Evolutionary conservation across 2,888 invertebrate species (phyloP).

Genomic region (Ophraella communa): DNA sequence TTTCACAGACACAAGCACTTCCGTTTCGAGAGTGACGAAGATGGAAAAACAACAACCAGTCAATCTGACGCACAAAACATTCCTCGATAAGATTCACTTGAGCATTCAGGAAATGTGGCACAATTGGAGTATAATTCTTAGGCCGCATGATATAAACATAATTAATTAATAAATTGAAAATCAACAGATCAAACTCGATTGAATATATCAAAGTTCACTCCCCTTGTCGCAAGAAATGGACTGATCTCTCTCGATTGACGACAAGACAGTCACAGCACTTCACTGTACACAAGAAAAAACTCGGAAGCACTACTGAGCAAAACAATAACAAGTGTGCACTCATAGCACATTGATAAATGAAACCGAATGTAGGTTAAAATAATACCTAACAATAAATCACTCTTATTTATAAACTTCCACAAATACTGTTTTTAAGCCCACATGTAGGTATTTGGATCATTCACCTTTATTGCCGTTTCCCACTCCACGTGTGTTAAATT

Average conservation of each 20-base stretch:
- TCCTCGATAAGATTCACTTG: conserved; percentile 24
- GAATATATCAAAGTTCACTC: conserved; percentile 42
- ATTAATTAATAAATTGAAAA: conserved; percentile 25
- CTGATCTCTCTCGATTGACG: conserved; percentile 59
- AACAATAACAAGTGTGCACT: conserved; percentile 77
- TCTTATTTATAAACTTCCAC: conserved; percentile 10
- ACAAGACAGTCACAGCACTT: conserved; percentile 46
- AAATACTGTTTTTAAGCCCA: conserved; percentile 30
- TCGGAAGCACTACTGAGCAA: conserved; percentile 57
- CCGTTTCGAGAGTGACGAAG: conserved; percentile 54
- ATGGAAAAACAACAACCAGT: conserved; percentile 55
- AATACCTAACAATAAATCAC: conserved; percentile 21
- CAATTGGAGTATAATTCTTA: conserved; percentile 27
- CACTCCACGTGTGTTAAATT: conserved; percentile 38
- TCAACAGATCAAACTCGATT: conserved; percentile 8
- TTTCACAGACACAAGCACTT: conserved; percentile 55
- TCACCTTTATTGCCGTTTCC: conserved; percentile 37
- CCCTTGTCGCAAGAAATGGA: conserved; percentile 60
- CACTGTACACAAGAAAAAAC: conserved; percentile 30
- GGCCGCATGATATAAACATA: conserved; percentile 36
- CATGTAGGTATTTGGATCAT: conserved; percentile 40
- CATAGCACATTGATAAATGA: conserved; percentile 55
- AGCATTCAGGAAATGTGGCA: conserved; percentile 21
- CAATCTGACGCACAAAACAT: conserved; percentile 46
- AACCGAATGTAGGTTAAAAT: conserved; percentile 18